These are phyloP conservation scores for Cantharis lateralis DNA, from an alignment of 2,888 invertebrate genomes.

Conservation along the genomic window DNA sequence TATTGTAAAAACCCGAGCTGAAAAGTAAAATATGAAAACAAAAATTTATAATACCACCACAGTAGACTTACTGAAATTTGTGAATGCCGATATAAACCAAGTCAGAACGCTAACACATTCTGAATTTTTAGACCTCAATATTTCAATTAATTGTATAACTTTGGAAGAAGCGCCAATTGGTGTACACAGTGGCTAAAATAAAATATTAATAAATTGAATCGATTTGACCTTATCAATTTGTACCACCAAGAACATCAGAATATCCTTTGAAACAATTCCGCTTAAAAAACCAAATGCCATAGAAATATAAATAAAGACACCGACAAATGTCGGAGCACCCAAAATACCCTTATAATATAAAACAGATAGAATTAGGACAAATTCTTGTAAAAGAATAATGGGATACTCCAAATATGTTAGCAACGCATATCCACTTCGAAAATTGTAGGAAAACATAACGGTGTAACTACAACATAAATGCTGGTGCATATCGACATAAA, in stretches of 20 bases:
- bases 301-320: slow-evolving; percentile 54
- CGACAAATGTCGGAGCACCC: slow-evolving; percentile 52
- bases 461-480: slow-evolving; percentile 69
- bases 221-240: slow-evolving; percentile 47
- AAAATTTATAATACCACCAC: not conserved
- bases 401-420: slow-evolving; percentile 86
- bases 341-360: slow-evolving; percentile 69
- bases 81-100: slow-evolving; percentile 81
- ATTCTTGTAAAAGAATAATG: slow-evolving; percentile 76
- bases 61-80: slow-evolving; percentile 74
- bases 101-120: slow-evolving; percentile 78
- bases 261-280: slow-evolving; percentile 56
- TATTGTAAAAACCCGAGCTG: slow-evolving; percentile 82
- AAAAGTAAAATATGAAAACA: slow-evolving; percentile 43
- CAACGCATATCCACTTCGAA: slow-evolving; percentile 71
- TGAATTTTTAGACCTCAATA: slow-evolving; percentile 71
- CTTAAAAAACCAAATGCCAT: slow-evolving; percentile 57
- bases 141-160: slow-evolving; percentile 76
- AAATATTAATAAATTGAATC: not conserved
- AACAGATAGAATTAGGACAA: slow-evolving; percentile 72
- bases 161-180: slow-evolving; percentile 85
- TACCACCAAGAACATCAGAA: slow-evolving; percentile 69
- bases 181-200: slow-evolving; percentile 69
- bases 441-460: slow-evolving; percentile 81
- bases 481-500: not conserved